These are phyloP conservation scores for Hozukius guyotensis DNA, from an alignment of 2,797 vertebrate species.

Conservation along the genomic window DNA sequence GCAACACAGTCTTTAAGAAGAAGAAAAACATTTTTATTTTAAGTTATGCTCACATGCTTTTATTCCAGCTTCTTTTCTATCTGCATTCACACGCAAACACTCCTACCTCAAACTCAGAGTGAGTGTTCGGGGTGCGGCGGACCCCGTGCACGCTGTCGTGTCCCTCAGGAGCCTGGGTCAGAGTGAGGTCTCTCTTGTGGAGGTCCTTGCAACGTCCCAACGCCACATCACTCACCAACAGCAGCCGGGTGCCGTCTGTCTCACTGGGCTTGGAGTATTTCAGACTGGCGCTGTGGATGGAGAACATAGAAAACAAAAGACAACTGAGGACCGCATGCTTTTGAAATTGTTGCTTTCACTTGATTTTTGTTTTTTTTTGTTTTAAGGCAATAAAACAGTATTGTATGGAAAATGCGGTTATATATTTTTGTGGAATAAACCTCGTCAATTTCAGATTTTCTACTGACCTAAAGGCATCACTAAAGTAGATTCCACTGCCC, in stretches of 20 bases:
- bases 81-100: background rate
- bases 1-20: background rate
- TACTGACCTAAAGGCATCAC: constrained; percentile 83
- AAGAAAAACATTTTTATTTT: background rate
- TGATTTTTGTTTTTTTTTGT: background rate
- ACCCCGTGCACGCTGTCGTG: constrained; percentile 87
- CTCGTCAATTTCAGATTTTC: background rate
- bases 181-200: constrained; percentile 63
- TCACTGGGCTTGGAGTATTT: constrained; percentile 84
- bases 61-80: background rate
- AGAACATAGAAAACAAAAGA: background rate
- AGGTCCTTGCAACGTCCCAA: constrained; percentile 81
- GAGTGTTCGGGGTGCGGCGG: background rate
- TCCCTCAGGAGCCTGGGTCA: constrained; percentile 81
- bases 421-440: background rate
- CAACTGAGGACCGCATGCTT: background rate
- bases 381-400: background rate
- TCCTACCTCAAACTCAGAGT: constrained; percentile 86
- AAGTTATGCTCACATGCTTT: background rate
- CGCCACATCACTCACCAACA: constrained; percentile 88
- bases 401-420: background rate
- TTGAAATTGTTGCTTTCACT: background rate
- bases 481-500: constrained; percentile 92
- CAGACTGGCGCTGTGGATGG: constrained; percentile 76
- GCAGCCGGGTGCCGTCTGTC: constrained; percentile 81